These are phyloP conservation scores for Tapirus indicus DNA, from an alignment of 2,797 vertebrate genomes.

Conservation along the genomic window DNA sequence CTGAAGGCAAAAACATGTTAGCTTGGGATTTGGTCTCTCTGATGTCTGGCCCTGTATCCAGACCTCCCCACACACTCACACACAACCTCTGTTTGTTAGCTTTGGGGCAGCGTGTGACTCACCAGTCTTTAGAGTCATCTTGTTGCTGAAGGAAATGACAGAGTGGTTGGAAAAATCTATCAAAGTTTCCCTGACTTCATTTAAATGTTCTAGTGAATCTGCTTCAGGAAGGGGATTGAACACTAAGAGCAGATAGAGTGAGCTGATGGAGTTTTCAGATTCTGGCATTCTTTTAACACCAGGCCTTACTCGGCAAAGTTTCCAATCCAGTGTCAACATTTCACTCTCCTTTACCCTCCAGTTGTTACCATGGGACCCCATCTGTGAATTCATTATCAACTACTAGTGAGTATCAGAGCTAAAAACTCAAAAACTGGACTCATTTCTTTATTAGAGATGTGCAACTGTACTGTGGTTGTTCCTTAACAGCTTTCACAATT, in stretches of 20 bases:
- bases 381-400: not conserved
- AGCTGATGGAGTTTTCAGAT: not conserved
- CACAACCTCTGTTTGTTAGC: not conserved
- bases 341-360: not conserved
- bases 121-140: not conserved
- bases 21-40: not conserved
- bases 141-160: slow-evolving; percentile 33
- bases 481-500: not conserved
- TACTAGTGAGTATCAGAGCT: not conserved
- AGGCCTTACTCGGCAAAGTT: not conserved
- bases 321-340: not conserved
- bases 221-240: not conserved
- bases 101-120: not conserved
- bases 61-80: not conserved
- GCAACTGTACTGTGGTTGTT: not conserved
- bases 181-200: slow-evolving; percentile 55
- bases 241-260: not conserved
- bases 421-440: not conserved
- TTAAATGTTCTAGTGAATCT: not conserved
- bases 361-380: not conserved
- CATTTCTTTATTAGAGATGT: not conserved
- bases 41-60: not conserved
- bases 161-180: not conserved
- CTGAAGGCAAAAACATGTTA: not conserved
- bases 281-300: not conserved